Conservation (phyloP, 1,140 invertebrate species). For the Paralvinella palmiformis region DNA sequence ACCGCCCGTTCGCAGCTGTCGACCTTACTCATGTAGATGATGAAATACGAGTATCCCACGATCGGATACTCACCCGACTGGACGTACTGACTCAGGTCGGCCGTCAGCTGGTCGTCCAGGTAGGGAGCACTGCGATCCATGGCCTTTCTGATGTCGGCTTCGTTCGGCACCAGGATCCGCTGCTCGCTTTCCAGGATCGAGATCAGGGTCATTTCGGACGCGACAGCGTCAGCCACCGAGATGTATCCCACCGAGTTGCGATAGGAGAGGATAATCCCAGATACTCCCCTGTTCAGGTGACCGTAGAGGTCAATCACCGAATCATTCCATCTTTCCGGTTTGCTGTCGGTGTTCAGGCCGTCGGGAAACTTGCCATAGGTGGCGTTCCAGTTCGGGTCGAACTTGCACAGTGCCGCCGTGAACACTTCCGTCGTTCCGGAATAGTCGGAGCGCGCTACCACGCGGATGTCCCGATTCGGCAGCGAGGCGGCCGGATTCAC, state of each 20-base stretch:
- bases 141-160: not conserved
- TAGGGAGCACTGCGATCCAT: not conserved
- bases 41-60: not conserved
- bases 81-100: not conserved
- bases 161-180: not conserved
- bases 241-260: constrained; percentile 7
- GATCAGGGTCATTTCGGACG: not conserved
- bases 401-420: constrained; percentile 26
- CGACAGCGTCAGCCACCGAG: not conserved
- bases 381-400: constrained; percentile 24
- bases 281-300: not conserved
- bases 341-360: not conserved
- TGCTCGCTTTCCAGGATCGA: not conserved
- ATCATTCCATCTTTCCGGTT: not conserved
- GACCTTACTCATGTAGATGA: not conserved
- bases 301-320: not conserved
- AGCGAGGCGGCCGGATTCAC: constrained; percentile 23
- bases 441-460: constrained; percentile 27
- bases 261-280: not conserved
- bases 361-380: constrained; percentile 10
- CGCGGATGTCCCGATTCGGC: constrained; percentile 24
- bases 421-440: constrained; percentile 34
- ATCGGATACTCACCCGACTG: not conserved
- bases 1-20: not conserved
- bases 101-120: constrained; percentile 1